Percentiles rank a stretch among this genome's conserved stretches.
Evolutionary conservation across 2,888 invertebrate species (phyloP).

Genomic region (Cryptus armator): DNA sequence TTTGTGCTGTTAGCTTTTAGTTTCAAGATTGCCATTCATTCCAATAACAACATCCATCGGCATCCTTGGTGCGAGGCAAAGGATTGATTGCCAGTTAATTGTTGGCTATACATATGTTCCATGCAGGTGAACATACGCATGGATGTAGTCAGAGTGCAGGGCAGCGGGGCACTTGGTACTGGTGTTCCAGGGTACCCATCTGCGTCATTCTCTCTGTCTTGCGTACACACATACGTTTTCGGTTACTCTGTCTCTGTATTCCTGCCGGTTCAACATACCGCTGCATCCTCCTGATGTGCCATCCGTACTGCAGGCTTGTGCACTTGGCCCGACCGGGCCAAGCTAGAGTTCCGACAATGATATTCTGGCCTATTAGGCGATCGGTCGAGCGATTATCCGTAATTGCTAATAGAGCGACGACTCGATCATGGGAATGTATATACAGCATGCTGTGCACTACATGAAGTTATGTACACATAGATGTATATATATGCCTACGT

Average conservation of each 20-base stretch:
- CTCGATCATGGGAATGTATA: slow-evolving; percentile 69
- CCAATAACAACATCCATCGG: neutral
- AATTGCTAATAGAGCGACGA: slow-evolving; percentile 78
- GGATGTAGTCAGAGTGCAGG: slow-evolving; percentile 25
- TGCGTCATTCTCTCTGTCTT: neutral
- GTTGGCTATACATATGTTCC: neutral
- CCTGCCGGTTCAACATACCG: slow-evolving; percentile 12
- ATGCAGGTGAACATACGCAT: slow-evolving; percentile 20
- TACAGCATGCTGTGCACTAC: neutral
- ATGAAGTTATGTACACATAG: neutral
- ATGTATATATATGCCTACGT: neutral
- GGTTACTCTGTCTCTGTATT: slow-evolving; percentile 8
- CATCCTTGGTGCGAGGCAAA: neutral
- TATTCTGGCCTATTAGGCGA: slow-evolving; percentile 75
- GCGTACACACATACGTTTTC: neutral
- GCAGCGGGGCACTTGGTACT: slow-evolving; percentile 1
- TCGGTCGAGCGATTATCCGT: slow-evolving; percentile 76
- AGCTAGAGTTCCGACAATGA: slow-evolving; percentile 73
- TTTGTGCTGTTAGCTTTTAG: no score
- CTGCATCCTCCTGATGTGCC: neutral
- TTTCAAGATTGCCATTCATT: neutral
- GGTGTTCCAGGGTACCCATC: slow-evolving; percentile 16
- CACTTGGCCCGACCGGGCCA: slow-evolving; percentile 66
- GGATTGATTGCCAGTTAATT: neutral
- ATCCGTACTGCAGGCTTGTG: neutral